These are phyloP conservation scores for Etia nguti DNA, from an alignment of 2,113 vertebrate genomes.

Conservation along the genomic window DNA sequence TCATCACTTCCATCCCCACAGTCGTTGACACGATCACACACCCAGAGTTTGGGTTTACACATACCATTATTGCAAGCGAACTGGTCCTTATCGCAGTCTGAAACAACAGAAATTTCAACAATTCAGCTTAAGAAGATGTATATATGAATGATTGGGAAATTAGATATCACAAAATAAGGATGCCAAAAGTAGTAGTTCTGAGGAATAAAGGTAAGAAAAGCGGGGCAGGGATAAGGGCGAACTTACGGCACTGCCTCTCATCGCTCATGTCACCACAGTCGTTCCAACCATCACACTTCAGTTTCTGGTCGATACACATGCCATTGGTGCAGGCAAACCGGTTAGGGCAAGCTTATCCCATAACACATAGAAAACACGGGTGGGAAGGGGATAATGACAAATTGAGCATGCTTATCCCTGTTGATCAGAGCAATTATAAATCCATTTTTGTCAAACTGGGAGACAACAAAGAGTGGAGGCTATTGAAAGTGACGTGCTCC, in stretches of 20 bases:
- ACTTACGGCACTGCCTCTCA: constrained; percentile 71
- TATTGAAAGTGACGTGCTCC: constrained; percentile 24
- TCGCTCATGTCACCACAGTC: constrained; percentile 78
- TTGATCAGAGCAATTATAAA: constrained; percentile 57
- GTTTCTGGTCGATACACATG: constrained; percentile 57
- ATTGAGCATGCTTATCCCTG: constrained; percentile 17
- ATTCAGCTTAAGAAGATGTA: not conserved
- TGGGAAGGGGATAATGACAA: not conserved
- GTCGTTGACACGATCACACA: constrained; percentile 73
- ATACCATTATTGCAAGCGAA: constrained; percentile 68
- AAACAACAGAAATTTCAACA: not conserved
- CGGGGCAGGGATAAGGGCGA: not conserved
- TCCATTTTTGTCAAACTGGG: constrained; percentile 42
- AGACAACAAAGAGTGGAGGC: constrained; percentile 12
- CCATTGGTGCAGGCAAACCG: constrained; percentile 66
- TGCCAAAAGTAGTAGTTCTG: not conserved
- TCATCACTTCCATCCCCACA: constrained; percentile 77
- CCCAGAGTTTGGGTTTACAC: constrained; percentile 69
- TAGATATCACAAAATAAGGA: not conserved
- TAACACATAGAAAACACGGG: not conserved
- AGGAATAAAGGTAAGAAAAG: not conserved
- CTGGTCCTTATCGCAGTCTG: constrained; percentile 67
- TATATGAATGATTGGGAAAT: not conserved
- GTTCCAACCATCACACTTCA: constrained; percentile 75
- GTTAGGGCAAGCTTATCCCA: constrained; percentile 66